Evolutionary conservation across 2,113 vertebrate genomes (phyloP).

Genomic region (Takifugu flavidus): DNA sequence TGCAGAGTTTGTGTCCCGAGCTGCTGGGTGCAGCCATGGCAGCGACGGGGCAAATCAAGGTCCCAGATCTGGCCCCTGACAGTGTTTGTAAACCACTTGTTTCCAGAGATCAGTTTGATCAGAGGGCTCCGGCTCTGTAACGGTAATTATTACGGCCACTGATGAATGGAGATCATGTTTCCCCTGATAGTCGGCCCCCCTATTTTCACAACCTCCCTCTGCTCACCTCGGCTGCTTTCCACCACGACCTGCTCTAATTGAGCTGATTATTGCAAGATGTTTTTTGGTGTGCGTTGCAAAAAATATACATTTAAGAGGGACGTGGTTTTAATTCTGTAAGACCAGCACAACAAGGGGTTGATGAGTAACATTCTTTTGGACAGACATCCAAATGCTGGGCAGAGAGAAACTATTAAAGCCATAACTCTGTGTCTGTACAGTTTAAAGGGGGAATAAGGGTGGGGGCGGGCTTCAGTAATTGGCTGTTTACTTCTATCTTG

Average conservation of each 20-base stretch:
- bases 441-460: conserved; percentile 53
- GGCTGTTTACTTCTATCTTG: conserved; percentile 71
- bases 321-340: conserved; percentile 41
- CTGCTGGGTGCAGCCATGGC: conserved; percentile 25
- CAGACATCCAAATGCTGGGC: conserved; percentile 41
- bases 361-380: conserved; percentile 69
- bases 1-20: background rate
- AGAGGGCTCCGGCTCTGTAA: conserved; percentile 67
- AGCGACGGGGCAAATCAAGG: conserved; percentile 67
- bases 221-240: conserved; percentile 83
- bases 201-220: conserved; percentile 89
- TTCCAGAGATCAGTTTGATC: conserved; percentile 83
- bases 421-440: conserved; percentile 45
- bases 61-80: conserved; percentile 74
- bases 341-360: conserved; percentile 51
- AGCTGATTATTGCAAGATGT: conserved; percentile 94
- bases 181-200: conserved; percentile 82
- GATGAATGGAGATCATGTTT: conserved; percentile 91
- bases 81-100: conserved; percentile 88
- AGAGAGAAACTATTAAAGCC: conserved; percentile 57
- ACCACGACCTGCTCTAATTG: conserved; percentile 87
- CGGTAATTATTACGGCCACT: conserved; percentile 74
- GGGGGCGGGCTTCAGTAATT: conserved; percentile 64
- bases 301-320: conserved; percentile 49
- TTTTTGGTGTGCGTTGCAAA: conserved; percentile 53